Conservation (phyloP, 1,140 invertebrate genomes). For the Drosophila virilis region DNA sequence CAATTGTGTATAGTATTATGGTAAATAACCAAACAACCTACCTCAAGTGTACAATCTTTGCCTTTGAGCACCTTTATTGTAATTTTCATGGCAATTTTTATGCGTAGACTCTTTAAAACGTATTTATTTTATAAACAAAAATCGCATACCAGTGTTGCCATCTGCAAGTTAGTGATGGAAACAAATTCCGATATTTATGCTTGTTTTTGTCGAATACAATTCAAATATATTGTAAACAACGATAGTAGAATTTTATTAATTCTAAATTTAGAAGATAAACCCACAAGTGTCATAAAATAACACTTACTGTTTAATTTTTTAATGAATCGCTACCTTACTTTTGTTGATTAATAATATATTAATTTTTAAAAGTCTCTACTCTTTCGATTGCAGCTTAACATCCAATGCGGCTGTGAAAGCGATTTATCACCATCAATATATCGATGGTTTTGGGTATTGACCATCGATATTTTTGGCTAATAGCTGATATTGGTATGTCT, state of each 20-base stretch:
- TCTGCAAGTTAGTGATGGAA: conserved; percentile 30
- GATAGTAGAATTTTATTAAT: conserved; percentile 4
- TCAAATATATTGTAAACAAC: background rate
- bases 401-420: no score
- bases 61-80: conserved; percentile 85
- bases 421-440: background rate
- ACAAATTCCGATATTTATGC: conserved; percentile 8
- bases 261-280: background rate
- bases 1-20: background rate
- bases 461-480: conserved; percentile 5
- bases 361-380: no score
- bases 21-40: conserved; percentile 38
- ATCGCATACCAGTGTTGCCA: conserved; percentile 43
- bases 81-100: conserved; percentile 83
- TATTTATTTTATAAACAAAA: conserved; percentile 55
- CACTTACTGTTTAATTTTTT: background rate
- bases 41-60: conserved; percentile 84
- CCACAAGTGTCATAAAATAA: background rate
- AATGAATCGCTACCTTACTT: background rate
- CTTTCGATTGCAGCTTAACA: no score
- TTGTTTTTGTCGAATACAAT: background rate
- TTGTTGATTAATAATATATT: background rate
- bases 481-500: conserved; percentile 18
- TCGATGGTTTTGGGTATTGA: conserved; percentile 2
- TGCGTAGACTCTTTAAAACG: conserved; percentile 11